phyloP scores from a whole-genome alignment of 2,888 invertebrate genomes.

The Toxonevra muliebris region DNA sequence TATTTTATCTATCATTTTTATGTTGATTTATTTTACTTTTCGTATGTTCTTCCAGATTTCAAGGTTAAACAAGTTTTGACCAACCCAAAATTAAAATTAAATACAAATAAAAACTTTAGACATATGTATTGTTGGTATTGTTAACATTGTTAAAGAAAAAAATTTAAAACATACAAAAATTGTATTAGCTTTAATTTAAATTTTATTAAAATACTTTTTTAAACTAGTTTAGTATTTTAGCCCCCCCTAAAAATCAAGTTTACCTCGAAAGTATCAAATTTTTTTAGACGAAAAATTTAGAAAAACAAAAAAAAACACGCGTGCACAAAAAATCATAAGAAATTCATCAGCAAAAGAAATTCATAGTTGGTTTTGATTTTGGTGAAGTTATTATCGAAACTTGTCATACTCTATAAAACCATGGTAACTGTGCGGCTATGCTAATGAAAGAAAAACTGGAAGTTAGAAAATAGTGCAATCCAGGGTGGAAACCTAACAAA shows the following conservation, averaged over 20 bases:
- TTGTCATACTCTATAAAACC: no score
- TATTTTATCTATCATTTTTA: no score
- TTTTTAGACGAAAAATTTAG: slow-evolving; percentile 29
- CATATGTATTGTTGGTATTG: no score
- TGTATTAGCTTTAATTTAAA: slow-evolving; percentile 26
- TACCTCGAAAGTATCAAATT: slow-evolving; percentile 56
- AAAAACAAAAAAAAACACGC: neutral
- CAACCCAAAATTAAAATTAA: slow-evolving; percentile 1
- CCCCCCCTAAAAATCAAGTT: slow-evolving; percentile 51
- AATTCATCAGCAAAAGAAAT: neutral
- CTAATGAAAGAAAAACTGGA: no score
- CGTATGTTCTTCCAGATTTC: neutral
- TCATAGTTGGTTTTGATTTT: no score
- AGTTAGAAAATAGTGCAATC: no score
- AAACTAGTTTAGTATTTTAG: slow-evolving; percentile 26
- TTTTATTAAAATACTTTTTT: slow-evolving; percentile 20
- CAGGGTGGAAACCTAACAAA: no score
- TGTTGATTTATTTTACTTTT: neutral
- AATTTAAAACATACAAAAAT: slow-evolving; percentile 1
- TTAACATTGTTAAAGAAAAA: no score
- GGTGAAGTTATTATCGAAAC: no score
- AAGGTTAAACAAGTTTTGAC: slow-evolving; percentile 1
- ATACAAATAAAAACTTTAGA: neutral
- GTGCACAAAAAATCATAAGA: neutral
- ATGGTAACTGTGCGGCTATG: no score